Evolutionary conservation across 2,113 vertebrate species (phyloP), one percentile per base, ranked within the genome.

Genomic region (Engraulis encrasicolus): DNA sequence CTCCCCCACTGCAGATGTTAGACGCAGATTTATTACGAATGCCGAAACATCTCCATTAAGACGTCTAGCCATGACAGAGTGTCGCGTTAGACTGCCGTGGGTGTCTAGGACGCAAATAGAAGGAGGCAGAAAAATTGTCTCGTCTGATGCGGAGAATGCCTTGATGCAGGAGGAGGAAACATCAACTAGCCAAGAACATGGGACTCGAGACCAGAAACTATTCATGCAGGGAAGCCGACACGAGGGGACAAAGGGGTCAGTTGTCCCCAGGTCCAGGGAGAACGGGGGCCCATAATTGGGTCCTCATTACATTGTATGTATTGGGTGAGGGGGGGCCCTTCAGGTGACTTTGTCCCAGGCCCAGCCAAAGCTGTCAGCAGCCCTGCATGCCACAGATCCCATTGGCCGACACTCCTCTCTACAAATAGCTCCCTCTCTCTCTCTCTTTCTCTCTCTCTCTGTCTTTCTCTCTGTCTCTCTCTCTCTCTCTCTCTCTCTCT

Each of bases 101-200:
- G 49, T 83, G 80, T 52, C 78, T 79, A 82, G 84, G 87, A 88
- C 82, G 88, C 88, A 91, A 92, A 92, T 91, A 87, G 87, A 90
- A 93, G 89, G 91, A 93, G 91, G 87, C 90, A 91, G 88, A 92
- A 83, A 81, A 90, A 90, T 89, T 84, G 85, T 91, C 86, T 86
- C n/a, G 86, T 89, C 86, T 91, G 85, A 82, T n/a, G n/a, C 78
- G 85, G 83, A 90, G 90, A 93, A 93, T 91, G 89, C 87, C 74
- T 92, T 91, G 87, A 91, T 89, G 90, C 87, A n/a, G n/a, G n/a
- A n/a, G n/a, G 78, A 81, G 82, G n/a, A 87, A 82, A 50, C 74
- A 82, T 81, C 77, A 79, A n/a, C n/a, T n/a, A n/a, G 91, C 90
- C 87, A 91, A 34, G 90, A 83, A 6, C 27, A 84, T 74, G 88